These are phyloP conservation scores for Helicoverpa assulta DNA, from an alignment of 2,888 invertebrate genomes.

Conservation along the genomic window DNA sequence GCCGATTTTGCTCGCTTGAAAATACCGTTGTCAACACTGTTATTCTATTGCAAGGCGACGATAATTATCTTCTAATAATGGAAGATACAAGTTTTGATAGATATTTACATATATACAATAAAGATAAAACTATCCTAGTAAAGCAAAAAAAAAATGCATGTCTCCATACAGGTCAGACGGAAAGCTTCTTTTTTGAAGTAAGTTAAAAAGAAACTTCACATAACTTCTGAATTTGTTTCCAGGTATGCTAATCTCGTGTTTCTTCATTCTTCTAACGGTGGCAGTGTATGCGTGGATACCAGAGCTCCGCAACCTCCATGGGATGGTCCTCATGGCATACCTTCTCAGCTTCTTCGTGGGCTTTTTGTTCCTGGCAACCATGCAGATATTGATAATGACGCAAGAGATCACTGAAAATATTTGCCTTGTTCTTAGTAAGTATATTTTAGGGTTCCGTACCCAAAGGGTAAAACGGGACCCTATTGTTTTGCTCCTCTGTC, in stretches of 20 bases:
- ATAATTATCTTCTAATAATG: neutral
- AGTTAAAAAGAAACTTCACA: too few species aligned
- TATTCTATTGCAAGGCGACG: neutral
- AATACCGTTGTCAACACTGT: constrained; percentile 17
- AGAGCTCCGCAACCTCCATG: constrained; percentile 93
- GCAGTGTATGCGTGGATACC: constrained; percentile 93
- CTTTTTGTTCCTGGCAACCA: constrained; percentile 90
- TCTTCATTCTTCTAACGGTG: constrained; percentile 93
- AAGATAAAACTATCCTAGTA: too few species aligned
- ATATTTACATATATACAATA: too few species aligned
- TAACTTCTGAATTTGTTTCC: constrained; percentile 46
- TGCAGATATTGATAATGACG: constrained; percentile 80
- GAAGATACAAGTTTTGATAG: too few species aligned
- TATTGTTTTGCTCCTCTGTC: too few species aligned
- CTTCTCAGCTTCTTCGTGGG: constrained; percentile 92
- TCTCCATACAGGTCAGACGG: too few species aligned
- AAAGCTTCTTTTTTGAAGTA: too few species aligned
- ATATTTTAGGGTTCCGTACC: too few species aligned
- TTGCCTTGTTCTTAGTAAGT: constrained; percentile 76
- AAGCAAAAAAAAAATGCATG: too few species aligned
- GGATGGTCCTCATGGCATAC: constrained; percentile 93
- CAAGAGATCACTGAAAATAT: constrained; percentile 59
- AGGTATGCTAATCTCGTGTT: constrained; percentile 94
- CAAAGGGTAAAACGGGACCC: too few species aligned
- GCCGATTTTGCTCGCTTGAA: constrained; percentile 6